Base-by-base conservation (phyloP, 2,888 invertebrate species). In the Ormyrus pomaceus region DNA sequence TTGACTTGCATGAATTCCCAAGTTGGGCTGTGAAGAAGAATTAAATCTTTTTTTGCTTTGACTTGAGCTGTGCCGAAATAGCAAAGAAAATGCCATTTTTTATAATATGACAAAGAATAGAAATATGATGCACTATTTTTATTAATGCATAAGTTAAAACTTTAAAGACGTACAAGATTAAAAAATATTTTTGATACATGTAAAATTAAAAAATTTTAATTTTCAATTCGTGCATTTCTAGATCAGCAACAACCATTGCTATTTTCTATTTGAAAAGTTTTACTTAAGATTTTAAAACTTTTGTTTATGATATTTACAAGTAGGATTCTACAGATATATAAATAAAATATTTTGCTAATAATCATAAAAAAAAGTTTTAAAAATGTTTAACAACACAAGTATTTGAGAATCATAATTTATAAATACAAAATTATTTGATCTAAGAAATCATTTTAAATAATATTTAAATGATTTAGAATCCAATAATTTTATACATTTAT, bases 1-100 rank as follows among this genome's bases (percentile, higher is more conserved):
- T 94, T 88, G 92, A 93, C 82, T 87, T 95, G 7, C 89, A 92
- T 58, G 90, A 91, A 50, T 94, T 94, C 87, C 95, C 95, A 0
- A 91, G 89, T 0, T 95, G 94, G 95, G 94, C 93, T 11, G 77
- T 70, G 13, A 84, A 69, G 73, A 61, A 19, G 10, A 8, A 50
- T 58, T 51, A 53, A 19, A 62, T 61, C 48, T n/a, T 48, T 74
- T 74, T 45, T 5, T 48, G 48, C 65, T 55, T 34, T 56, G 45
- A 58, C 45, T 34, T 45, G 45, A 62, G 19, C 50, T 53, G n/a
- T 69, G 55, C 68, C 5, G 11, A 76, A 45, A 34, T 11, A 65
- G n/a, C n/a, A 13, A 75, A 76, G 53, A 19, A 55, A 55, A 76
- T 51, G 45, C 59, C 62, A 55, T 76, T 76, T 75, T 68, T 61